Base-by-base conservation (phyloP, 2,113 vertebrate genomes). In the Heliornis fulica region DNA sequence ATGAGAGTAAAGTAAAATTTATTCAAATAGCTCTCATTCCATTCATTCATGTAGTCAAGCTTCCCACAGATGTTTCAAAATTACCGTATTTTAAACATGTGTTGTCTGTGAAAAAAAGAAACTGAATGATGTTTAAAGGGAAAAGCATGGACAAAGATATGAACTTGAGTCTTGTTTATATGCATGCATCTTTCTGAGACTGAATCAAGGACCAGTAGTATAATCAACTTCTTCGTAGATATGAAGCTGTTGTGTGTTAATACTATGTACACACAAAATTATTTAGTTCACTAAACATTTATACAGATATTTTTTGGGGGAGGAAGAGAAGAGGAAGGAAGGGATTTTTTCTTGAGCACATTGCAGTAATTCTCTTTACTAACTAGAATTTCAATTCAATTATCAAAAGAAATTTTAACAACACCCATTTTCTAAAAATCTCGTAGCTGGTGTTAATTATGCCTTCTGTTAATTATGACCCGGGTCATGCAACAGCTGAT, bases 401-500 rank as follows among this genome's bases (percentile, higher is more conserved):
- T 69, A 45, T 53, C 48, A 90, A 93, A 94, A 0, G 1, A 15
- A 60, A 64, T 53, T 65, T 89, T 86, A 92, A 92, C 43, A 80
- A 20, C n/a, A 83, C 0, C 13, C 16, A 38, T 74, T 94, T 92
- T 80, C 63, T 68, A 94, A 90, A 90, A 93, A 69, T 86, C 57
- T 85, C 21, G 90, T 80, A 65, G 50, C 50, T 90, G 36, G 6
- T 90, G 75, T 61, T 96, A 90, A 90, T 92, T 92, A 76, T 69
- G 15, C 41, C 50, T 83, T 83, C 48, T 57, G 65, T 85, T 92
- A 93, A 36, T 90, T 90, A 92, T 76, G 63, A 90, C 70, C n/a
- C 7, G 10, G 88, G 36, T 74, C 65, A 53, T 38, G 51, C 40
- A 96, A 51, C 76, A 93, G 64, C 65, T 89, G 50, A 77, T 95